Evolutionary conservation across 2,113 vertebrate species (phyloP).

Genomic region (Cinclus mexicanus): DNA sequence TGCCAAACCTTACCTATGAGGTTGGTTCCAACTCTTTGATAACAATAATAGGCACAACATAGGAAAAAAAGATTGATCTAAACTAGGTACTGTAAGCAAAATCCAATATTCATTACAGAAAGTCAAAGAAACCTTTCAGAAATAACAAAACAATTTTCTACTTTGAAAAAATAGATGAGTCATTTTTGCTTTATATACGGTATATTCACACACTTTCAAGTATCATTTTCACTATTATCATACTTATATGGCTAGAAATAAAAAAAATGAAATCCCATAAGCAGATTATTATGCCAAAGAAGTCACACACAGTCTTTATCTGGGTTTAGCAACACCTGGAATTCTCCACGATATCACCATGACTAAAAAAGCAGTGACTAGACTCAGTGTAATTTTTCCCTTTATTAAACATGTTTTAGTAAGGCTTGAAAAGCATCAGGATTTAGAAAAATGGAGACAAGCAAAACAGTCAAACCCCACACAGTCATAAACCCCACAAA

Average conservation of each 20-base stretch:
- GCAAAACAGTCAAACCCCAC: background rate
- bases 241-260: constrained; percentile 47
- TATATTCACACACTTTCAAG: constrained; percentile 62
- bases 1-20: background rate
- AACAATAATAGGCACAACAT: constrained; percentile 43
- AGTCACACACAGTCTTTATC: constrained; percentile 9
- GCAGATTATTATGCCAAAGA: background rate
- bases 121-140: constrained; percentile 31
- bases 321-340: constrained; percentile 42
- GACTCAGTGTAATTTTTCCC: background rate
- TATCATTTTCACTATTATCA: constrained; percentile 45
- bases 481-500: background rate
- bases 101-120: constrained; percentile 15
- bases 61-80: constrained; percentile 3
- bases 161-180: constrained; percentile 55
- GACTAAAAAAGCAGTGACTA: constrained; percentile 32
- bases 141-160: constrained; percentile 38
- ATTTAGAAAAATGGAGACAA: background rate
- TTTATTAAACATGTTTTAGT: constrained; percentile 28
- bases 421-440: constrained; percentile 38
- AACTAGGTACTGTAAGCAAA: constrained; percentile 32
- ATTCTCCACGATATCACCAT: background rate
- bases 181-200: constrained; percentile 49
- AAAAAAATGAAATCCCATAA: constrained; percentile 24
- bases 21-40: background rate